These are phyloP conservation scores for Diachasma alloeum DNA, from an alignment of 1,140 invertebrate species.

Conservation along the genomic window DNA sequence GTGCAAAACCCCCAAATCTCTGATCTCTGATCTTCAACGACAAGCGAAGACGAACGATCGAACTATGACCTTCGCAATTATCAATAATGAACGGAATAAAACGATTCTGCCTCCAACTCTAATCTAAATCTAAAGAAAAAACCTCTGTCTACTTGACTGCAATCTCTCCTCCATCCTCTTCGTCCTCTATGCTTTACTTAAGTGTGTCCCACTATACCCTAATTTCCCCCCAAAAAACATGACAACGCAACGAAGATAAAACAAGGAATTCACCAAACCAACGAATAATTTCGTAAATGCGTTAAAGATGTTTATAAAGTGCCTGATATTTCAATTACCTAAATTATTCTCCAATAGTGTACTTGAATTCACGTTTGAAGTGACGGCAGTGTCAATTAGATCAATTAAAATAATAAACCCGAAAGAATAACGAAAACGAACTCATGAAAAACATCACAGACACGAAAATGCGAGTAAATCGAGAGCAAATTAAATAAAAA, in stretches of 20 bases:
- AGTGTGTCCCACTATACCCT: not conserved
- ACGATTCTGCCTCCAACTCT: not conserved
- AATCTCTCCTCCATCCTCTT: slow-evolving; percentile 11
- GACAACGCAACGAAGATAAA: not conserved
- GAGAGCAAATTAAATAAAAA: not conserved
- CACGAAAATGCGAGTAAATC: slow-evolving; percentile 26
- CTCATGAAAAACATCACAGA: slow-evolving; percentile 31
- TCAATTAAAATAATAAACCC: slow-evolving; percentile 36
- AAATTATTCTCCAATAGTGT: slow-evolving; percentile 39
- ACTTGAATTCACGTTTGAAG: slow-evolving; percentile 8
- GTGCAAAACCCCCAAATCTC: not conserved
- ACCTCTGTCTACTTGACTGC: not conserved
- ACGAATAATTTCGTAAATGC: slow-evolving; percentile 30
- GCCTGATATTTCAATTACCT: slow-evolving; percentile 43
- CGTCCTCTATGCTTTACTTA: not conserved
- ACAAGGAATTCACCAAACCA: not conserved
- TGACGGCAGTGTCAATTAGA: slow-evolving; percentile 24
- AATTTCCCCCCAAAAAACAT: not conserved
- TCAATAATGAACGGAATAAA: slow-evolving; percentile 24
- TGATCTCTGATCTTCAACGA: not conserved
- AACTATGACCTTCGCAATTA: slow-evolving; percentile 24
- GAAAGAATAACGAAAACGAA: slow-evolving; percentile 29
- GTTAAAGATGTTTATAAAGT: slow-evolving; percentile 39
- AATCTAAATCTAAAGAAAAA: not conserved
- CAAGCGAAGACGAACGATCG: not conserved